phyloP scores from a whole-genome alignment of 1,140 invertebrate genomes.

The Trachymyrmex septentrionalis region DNA sequence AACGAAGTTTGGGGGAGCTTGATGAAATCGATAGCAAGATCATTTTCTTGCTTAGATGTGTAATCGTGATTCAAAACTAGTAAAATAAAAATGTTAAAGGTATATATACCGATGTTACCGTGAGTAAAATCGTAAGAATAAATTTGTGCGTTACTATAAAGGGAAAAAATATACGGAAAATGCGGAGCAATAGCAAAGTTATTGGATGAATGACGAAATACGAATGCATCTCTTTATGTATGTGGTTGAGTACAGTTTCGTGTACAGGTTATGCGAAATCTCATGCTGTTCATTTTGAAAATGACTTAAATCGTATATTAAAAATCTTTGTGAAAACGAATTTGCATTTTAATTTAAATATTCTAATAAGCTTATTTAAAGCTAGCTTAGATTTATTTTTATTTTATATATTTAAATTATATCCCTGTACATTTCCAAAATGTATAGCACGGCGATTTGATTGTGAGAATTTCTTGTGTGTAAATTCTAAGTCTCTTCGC shows the following conservation, averaged over 20 bases:
- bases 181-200: conserved; percentile 29
- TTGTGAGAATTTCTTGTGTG: conserved; percentile 20
- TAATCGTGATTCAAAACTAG: conserved; percentile 48
- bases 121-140: conserved; percentile 15
- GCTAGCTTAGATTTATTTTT: not conserved
- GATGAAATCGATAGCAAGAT: conserved; percentile 4
- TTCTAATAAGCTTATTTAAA: conserved; percentile 5
- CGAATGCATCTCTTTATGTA: conserved; percentile 38
- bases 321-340: not conserved
- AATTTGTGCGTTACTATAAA: conserved; percentile 42
- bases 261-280: conserved; percentile 27
- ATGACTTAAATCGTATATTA: not conserved
- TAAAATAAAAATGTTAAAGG: conserved; percentile 27
- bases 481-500: conserved; percentile 32
- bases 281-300: conserved; percentile 16
- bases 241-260: conserved; percentile 42
- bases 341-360: not conserved
- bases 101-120: not conserved
- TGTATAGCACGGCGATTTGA: not conserved
- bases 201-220: conserved; percentile 41
- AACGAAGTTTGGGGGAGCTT: not conserved
- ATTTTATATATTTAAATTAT: not conserved
- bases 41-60: conserved; percentile 40
- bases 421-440: conserved; percentile 1
- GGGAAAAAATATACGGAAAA: conserved; percentile 17